Conservation (phyloP, 2,888 invertebrate genomes). For the Megalurothrips usitatus region DNA sequence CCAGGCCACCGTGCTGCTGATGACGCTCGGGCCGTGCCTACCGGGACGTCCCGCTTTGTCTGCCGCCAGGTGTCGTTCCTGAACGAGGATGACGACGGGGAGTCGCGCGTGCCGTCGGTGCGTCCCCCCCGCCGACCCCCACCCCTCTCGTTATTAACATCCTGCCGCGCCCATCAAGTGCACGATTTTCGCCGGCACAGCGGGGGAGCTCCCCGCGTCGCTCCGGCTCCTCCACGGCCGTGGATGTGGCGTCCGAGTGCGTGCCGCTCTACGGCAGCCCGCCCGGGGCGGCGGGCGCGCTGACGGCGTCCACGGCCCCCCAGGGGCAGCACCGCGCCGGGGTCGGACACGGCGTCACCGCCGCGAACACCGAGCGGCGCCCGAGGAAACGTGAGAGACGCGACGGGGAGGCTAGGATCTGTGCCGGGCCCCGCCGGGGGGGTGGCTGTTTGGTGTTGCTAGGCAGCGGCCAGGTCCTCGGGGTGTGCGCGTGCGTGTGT, state of each 20-base stretch:
- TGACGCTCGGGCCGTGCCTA: neutral
- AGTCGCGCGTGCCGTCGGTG: neutral
- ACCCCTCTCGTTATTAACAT: neutral
- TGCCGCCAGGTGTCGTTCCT: conserved; percentile 3
- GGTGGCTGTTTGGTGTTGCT: neutral
- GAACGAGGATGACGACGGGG: neutral
- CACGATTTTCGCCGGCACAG: neutral
- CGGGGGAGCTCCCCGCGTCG: no score
- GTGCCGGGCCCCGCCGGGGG: neutral
- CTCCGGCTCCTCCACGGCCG: neutral
- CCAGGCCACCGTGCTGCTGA: neutral
- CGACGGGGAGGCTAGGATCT: no score
- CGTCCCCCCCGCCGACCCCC: neutral
- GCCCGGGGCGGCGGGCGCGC: neutral
- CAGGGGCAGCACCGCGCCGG: neutral
- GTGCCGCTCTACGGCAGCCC: no score
- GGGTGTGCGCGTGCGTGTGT: neutral
- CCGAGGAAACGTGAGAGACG: neutral
- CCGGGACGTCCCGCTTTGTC: neutral
- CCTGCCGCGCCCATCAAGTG: neutral
- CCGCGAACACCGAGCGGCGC: neutral
- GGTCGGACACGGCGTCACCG: neutral
- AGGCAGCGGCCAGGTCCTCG: neutral
- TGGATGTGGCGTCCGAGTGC: neutral
- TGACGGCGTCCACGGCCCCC: neutral